Evolutionary conservation across 2,888 invertebrate species (phyloP), one percentile per base, ranked within the genome.

Genomic region (Melieria picta): DNA sequence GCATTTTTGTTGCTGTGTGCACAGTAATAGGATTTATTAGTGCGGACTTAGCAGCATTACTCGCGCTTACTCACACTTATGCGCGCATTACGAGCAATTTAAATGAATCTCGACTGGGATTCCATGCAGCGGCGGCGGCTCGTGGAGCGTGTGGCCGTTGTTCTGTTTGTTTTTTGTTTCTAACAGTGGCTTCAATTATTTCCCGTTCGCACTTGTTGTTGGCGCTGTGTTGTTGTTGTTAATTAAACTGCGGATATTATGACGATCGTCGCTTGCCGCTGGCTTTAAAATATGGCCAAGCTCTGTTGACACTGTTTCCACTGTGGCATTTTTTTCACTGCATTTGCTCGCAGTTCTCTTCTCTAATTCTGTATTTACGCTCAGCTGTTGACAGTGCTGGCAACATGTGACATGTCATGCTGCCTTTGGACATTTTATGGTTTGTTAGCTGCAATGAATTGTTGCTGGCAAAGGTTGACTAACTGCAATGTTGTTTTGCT

Each of bases 11-110:
- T 30, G 3, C 30, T 30, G 30, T 30, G 52, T 52, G 67, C 60
- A 67, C 58, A 67, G 58, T 72, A 73, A 74, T 76, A 72, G 69
- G 72, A 71, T 76, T 75, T 69, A 67, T 69, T 64, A 64, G 56
- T 74, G 55, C 71, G 69, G 68, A 67, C 71, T 75, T 63, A 72
- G 71, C 74, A 70, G 73, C 71, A 75, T 77, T 77, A 76, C 73
- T 74, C 72, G 63, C 75, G 67, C 75, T 70, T 74, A 67, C 60
- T 50, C 72, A 62, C 75, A 67, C 75, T 70, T 74, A 67, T 52
- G 48, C 50, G 67, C 67, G 50, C 60, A 67, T 67, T 67, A 67
- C 16, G 60, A 9, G 43, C 73, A 73, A 48, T 65, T 64, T 73
- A 58, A 73, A 64, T 73, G 72, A 63, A 67, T 72, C 50, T 66